Evolutionary conservation across 2,888 invertebrate species (phyloP), one percentile per base, ranked within the genome.

Genomic region (Pherbina coryleti): DNA sequence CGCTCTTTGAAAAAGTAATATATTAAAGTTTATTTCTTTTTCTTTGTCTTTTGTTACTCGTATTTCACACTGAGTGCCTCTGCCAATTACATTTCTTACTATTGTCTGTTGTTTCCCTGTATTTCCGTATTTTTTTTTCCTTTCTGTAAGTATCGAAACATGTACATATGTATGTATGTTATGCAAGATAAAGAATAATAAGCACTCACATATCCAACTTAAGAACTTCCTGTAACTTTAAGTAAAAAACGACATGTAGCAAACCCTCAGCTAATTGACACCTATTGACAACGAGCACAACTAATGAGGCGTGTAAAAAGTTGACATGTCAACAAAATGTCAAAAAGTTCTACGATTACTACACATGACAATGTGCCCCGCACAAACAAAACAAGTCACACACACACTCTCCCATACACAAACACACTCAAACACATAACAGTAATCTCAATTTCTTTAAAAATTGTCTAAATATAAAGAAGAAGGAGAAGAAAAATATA

Each of bases 231-330:
- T 25, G 1, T 11, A 11, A 60, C 60, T 17, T 60, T 28, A 17
- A 60, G 11, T 28, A 9, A 19, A 60, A 60, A 60, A 60, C 28
- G 60, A 60, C 60, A 60, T 11, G 60, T 60, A 14, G 14, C 17
- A 28, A 60, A 60, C 60, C 25, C 60, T 60, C 11, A 60, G 14
- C 60, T 60, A 60, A 60, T 60, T 60, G 60, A 60, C 60, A 60
- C 11, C 60, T 60, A 60, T 60, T 60, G 60, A 60, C 60, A 60
- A 60, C 0, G 60, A 28, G 60, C 14, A 25, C 60, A 60, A 28
- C 66, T 66, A 66, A 66, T 66, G 66, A 66, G 66, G 66, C 66
- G 66, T 66, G n/a, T 66, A 31, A 37, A 66, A 22, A 34, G 66
- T 66, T 37, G 66, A 66, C 66, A 66, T 66, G 66, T 66, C 66